Evolutionary conservation across 2,113 vertebrate species (phyloP).

Genomic region (Callaeas wilsoni): DNA sequence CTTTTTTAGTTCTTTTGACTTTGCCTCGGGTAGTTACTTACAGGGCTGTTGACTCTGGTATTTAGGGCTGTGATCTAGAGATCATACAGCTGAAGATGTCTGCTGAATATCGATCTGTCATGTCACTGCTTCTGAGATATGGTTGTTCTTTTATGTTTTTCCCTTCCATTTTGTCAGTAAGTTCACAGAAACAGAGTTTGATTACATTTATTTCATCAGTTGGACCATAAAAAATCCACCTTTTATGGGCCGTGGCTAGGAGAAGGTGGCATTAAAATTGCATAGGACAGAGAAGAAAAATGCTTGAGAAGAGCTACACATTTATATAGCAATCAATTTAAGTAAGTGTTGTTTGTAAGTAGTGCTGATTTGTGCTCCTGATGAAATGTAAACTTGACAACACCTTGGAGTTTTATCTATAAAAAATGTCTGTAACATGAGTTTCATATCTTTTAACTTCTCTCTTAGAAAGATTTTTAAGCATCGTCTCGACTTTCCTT

Average conservation of each 20-base stretch:
- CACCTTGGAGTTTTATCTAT: not conserved
- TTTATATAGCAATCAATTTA: not conserved
- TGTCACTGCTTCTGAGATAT: not conserved
- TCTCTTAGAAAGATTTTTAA: not conserved
- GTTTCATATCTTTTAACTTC: not conserved
- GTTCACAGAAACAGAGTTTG: not conserved
- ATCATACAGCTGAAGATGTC: not conserved
- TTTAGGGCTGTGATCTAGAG: not conserved
- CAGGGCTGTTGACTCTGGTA: not conserved
- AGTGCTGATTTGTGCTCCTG: not conserved
- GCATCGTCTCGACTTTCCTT: not conserved
- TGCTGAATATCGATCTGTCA: not conserved
- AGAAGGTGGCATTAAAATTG: not conserved
- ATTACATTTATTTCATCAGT: not conserved
- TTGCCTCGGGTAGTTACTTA: not conserved
- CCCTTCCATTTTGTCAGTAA: not conserved
- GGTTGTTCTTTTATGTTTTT: conserved; percentile 1
- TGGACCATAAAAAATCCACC: not conserved
- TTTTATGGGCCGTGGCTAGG: not conserved
- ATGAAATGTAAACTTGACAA: not conserved
- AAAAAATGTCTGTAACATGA: not conserved
- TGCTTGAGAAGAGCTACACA: not conserved
- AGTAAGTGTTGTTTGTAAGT: not conserved
- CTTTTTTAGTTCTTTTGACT: not conserved
- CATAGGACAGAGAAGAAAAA: not conserved